Evolutionary conservation across 1,140 invertebrate genomes (phyloP).

Genomic region (Formica exsecta): DNA sequence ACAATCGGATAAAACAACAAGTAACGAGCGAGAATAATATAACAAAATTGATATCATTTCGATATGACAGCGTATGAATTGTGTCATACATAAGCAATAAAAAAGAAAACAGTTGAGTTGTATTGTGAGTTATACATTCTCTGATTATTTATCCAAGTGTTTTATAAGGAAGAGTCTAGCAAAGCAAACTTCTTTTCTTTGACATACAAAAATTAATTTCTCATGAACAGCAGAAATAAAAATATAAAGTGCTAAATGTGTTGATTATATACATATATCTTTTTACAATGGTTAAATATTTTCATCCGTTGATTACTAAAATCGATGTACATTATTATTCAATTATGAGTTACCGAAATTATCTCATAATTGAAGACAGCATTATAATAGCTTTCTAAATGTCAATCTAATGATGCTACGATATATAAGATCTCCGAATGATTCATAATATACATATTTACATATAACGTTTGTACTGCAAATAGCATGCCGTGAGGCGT

Average conservation of each 20-base stretch:
- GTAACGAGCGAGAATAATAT: not conserved
- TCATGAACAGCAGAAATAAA: not conserved
- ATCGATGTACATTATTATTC: not conserved
- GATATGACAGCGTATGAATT: not conserved
- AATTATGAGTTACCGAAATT: not conserved
- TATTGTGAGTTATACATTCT: not conserved
- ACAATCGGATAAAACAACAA: conserved; percentile 28
- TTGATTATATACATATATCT: too few species aligned
- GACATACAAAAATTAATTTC: not conserved
- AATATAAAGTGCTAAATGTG: not conserved
- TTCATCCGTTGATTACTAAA: not conserved
- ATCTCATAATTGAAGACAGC: not conserved
- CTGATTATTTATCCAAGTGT: conserved; percentile 26
- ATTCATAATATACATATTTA: not conserved
- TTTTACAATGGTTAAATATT: not conserved
- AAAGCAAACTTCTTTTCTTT: not conserved
- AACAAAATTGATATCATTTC: not conserved
- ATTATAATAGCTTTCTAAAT: not conserved
- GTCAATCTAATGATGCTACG: not conserved
- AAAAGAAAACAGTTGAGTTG: not conserved
- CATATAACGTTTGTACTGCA: not conserved
- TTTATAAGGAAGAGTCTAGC: not conserved
- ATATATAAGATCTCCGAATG: conserved; percentile 8
- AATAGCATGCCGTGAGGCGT: not conserved
- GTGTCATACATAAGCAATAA: not conserved